A percentile compares a stretch with the other conserved stretches of the same genome.
Conservation (phyloP, 2,888 invertebrate species). For the Drosophila mulleri region DNA sequence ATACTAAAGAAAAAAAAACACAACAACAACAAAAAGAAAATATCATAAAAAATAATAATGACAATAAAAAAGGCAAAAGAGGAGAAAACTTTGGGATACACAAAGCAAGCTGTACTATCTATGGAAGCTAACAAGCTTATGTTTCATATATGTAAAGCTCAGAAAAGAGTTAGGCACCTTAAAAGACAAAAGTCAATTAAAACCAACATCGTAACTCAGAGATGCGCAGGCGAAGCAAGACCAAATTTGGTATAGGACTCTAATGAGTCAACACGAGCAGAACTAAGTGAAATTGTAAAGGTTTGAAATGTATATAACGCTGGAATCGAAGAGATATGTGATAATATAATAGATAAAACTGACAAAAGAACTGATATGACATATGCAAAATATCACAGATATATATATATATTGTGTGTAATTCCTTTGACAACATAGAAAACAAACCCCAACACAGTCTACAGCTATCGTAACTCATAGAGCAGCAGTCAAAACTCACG, state of each 20-base stretch:
- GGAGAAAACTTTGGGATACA: neutral
- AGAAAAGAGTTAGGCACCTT: neutral
- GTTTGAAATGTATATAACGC: neutral
- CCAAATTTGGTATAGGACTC: neutral
- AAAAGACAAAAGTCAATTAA: neutral
- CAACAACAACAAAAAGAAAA: neutral
- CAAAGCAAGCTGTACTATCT: neutral
- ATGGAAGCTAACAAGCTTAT: neutral
- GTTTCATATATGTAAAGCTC: neutral
- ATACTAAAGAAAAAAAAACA: constrained; percentile 41
- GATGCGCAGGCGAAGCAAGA: neutral
- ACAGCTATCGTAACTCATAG: neutral
- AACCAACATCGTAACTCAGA: constrained; percentile 5
- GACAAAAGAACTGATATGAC: neutral
- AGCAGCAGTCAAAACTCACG: neutral
- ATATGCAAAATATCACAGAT: neutral
- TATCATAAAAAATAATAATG: neutral
- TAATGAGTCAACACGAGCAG: too few relatives aligned
- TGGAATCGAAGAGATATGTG: neutral
- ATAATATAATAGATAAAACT: neutral
- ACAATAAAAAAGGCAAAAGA: neutral
- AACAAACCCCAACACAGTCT: too few relatives aligned
- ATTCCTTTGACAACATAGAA: too few relatives aligned
- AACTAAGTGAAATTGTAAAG: neutral
- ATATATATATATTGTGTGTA: too few relatives aligned